A percentile compares a stretch with the other conserved stretches of the same genome.
phyloP scores from a whole-genome alignment of 1,140 invertebrate species.

The Trichonephila inaurata region DNA sequence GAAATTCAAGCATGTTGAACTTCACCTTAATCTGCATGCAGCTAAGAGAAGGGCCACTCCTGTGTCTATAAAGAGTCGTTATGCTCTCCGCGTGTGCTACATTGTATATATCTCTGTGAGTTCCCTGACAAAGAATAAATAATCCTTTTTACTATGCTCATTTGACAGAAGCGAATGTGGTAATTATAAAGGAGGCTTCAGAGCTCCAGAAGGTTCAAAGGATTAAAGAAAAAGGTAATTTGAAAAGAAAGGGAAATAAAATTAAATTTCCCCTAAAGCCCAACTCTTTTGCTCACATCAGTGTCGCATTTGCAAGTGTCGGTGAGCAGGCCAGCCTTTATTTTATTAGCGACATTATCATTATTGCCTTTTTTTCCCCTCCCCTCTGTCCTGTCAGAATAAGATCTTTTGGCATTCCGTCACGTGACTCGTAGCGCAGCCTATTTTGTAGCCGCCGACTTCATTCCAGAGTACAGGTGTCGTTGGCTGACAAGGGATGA shows the following conservation, averaged over 20 bases:
- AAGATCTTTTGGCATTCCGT: conserved; percentile 38
- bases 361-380: conserved; percentile 20
- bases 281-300: not conserved
- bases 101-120: conserved; percentile 43
- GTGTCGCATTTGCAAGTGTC: conserved; percentile 26
- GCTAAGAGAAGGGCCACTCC: conserved; percentile 36
- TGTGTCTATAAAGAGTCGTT: not conserved
- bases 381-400: not conserved
- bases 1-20: conserved; percentile 31
- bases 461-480: conserved; percentile 54
- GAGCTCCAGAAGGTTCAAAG: not conserved
- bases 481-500: conserved; percentile 53
- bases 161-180: conserved; percentile 33
- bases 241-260: conserved; percentile 34
- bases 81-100: conserved; percentile 25
- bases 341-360: conserved; percentile 67
- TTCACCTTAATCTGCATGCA: conserved; percentile 47
- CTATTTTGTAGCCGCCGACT: conserved; percentile 42
- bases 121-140: conserved; percentile 34
- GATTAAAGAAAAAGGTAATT: conserved; percentile 19
- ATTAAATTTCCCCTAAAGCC: not conserved
- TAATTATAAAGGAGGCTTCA: conserved; percentile 32
- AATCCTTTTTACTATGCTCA: conserved; percentile 44
- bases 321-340: conserved; percentile 13
- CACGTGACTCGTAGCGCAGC: conserved; percentile 49